phyloP scores from a whole-genome alignment of 2,113 vertebrate genomes.

The Coturnix japonica region DNA sequence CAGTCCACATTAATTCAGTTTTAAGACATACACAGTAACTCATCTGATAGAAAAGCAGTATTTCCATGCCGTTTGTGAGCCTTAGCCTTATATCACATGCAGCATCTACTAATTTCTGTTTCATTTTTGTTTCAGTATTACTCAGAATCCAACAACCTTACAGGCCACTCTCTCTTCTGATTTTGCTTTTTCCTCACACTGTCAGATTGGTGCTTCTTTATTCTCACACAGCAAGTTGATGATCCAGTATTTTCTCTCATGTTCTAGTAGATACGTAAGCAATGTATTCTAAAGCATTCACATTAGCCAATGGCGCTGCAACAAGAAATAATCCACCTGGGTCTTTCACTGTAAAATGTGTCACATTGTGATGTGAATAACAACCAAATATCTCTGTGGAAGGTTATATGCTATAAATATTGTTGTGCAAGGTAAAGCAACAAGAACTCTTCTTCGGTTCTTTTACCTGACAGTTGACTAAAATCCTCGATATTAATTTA shows the following conservation, averaged over 20 bases:
- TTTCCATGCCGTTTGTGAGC: not conserved
- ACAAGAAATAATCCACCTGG: slow-evolving; percentile 19
- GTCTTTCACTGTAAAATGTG: slow-evolving; percentile 34
- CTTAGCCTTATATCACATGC: not conserved
- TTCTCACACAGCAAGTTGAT: not conserved
- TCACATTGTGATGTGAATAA: slow-evolving; percentile 27
- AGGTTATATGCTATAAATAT: slow-evolving; percentile 42
- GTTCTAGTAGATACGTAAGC: slow-evolving; percentile 45
- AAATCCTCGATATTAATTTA: not conserved
- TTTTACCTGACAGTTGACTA: not conserved
- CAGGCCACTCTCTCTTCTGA: slow-evolving; percentile 23
- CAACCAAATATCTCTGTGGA: slow-evolving; percentile 44
- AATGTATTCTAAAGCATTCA: slow-evolving; percentile 33
- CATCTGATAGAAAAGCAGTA: slow-evolving; percentile 5
- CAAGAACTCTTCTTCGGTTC: not conserved
- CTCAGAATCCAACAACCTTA: slow-evolving; percentile 44
- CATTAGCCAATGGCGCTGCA: slow-evolving; percentile 25
- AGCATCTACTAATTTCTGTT: slow-evolving; percentile 27
- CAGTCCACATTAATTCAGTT: not conserved
- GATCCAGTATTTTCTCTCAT: slow-evolving; percentile 42
- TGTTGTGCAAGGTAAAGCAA: not conserved
- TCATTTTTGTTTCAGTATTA: slow-evolving; percentile 43
- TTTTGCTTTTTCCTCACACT: not conserved
- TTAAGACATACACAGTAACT: slow-evolving; percentile 26
- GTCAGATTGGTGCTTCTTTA: not conserved